Evolutionary conservation across 2,888 invertebrate species (phyloP).

Genomic region (Meiosimyza platycephala): DNA sequence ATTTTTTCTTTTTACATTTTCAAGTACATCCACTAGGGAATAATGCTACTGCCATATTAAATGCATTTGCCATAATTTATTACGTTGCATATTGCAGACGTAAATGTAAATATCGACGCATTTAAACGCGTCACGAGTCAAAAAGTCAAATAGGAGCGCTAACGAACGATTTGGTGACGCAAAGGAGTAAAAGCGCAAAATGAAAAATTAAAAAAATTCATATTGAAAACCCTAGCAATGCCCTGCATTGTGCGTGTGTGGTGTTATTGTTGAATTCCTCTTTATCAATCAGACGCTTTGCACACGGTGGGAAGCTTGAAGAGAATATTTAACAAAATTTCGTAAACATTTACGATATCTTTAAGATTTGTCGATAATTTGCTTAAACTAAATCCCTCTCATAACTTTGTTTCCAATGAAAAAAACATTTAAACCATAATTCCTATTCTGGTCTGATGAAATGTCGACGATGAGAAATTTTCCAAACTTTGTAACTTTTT

Average conservation of each 20-base stretch:
- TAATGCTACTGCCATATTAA: constrained; percentile 15
- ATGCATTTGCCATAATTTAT: constrained; percentile 15
- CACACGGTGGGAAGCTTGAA: too few species aligned
- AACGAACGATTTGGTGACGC: constrained; percentile 5
- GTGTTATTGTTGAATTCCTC: constrained; percentile 8
- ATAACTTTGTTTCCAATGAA: too few species aligned
- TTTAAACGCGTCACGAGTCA: constrained; percentile 13
- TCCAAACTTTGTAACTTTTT: too few species aligned
- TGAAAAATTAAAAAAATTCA: constrained; percentile 27
- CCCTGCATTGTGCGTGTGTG: constrained; percentile 23
- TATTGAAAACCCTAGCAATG: constrained; percentile 18
- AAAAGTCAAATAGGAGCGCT: constrained; percentile 22
- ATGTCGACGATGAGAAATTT: too few species aligned
- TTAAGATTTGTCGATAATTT: too few species aligned
- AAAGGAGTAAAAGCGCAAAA: constrained; percentile 16
- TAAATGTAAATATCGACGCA: constrained; percentile 1
- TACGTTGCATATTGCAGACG: constrained; percentile 1
- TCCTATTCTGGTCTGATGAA: too few species aligned
- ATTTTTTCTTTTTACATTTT: constrained; percentile 12
- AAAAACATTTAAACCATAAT: too few species aligned
- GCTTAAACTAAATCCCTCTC: too few species aligned
- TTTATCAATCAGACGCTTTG: too few species aligned
- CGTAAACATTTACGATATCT: too few species aligned
- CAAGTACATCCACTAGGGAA: constrained; percentile 28
- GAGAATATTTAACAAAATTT: too few species aligned